Evolutionary conservation across 2,797 vertebrate species (phyloP).

Genomic region (Acridotheres tristis): DNA sequence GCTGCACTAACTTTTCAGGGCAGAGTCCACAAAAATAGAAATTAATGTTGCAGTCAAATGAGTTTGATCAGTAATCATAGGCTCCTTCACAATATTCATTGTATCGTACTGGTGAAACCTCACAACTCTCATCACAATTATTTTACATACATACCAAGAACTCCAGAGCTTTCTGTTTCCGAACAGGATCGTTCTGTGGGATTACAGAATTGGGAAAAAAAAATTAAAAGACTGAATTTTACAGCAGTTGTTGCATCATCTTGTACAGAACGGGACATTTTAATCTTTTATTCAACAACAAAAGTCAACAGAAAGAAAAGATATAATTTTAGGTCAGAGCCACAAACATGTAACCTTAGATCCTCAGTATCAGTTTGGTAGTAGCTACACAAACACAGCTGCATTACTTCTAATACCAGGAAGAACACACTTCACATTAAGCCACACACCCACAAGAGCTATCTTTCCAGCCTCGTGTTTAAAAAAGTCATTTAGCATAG

Average conservation of each 20-base stretch:
- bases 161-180: constrained; percentile 53
- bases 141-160: constrained; percentile 52
- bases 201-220: background rate
- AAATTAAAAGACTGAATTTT: background rate
- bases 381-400: background rate
- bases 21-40: background rate
- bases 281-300: background rate
- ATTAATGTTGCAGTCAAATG: background rate
- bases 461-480: background rate
- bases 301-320: background rate
- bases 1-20: background rate
- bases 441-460: background rate
- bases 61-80: background rate
- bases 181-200: constrained; percentile 51
- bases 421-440: background rate
- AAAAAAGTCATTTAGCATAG: background rate
- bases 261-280: background rate
- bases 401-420: background rate
- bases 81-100: background rate
- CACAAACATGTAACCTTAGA: background rate
- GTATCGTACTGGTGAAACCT: background rate
- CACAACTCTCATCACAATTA: background rate
- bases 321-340: background rate
- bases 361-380: background rate
- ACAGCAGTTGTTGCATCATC: background rate